These are phyloP conservation scores for Dasysyrphus albostriatus DNA, from an alignment of 2,888 invertebrate genomes.

Conservation along the genomic window DNA sequence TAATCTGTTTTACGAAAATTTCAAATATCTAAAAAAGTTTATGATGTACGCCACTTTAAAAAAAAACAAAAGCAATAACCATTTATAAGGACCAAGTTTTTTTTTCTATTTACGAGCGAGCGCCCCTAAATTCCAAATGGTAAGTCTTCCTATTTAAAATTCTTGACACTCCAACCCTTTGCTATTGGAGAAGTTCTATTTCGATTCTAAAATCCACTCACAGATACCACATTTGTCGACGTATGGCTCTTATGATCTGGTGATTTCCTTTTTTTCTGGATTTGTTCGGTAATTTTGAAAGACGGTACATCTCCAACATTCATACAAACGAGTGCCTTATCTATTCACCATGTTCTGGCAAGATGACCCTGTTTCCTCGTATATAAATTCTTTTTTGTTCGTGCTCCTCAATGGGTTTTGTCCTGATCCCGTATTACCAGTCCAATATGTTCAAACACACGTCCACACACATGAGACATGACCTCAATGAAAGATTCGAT, in stretches of 20 bases:
- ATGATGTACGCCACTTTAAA: neutral
- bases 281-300: conserved; percentile 49
- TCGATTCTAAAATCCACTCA: conserved; percentile 23
- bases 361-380: conserved; percentile 56
- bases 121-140: neutral
- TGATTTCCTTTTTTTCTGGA: conserved; percentile 44
- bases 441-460: conserved; percentile 67
- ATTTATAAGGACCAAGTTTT: neutral
- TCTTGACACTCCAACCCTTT: neutral
- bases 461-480: conserved; percentile 61
- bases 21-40: too few species aligned
- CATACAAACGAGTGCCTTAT: conserved; percentile 2
- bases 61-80: neutral
- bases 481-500: conserved; percentile 68
- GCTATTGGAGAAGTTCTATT: neutral
- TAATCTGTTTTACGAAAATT: too few species aligned
- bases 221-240: conserved; percentile 59
- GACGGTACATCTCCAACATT: conserved; percentile 30
- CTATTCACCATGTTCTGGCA: conserved; percentile 47
- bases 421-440: conserved; percentile 13
- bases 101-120: neutral
- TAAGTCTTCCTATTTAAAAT: neutral
- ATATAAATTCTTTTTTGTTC: conserved; percentile 1
- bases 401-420: conserved; percentile 15
- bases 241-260: conserved; percentile 70